phyloP scores from a whole-genome alignment of 2,888 invertebrate species.

The Spilosoma lubricipeda region DNA sequence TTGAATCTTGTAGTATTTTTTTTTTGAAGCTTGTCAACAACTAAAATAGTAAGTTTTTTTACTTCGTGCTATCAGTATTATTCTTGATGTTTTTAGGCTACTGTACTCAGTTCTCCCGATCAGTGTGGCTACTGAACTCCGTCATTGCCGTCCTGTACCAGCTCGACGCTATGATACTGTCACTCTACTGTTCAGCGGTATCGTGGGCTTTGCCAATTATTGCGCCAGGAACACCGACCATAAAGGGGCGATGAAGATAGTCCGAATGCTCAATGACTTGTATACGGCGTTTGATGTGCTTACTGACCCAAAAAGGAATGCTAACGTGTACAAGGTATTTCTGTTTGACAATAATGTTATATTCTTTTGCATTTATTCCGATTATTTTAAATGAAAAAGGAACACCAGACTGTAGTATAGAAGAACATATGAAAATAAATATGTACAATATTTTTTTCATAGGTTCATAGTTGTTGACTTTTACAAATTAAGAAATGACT shows the following conservation, averaged over 20 bases:
- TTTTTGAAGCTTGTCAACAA: no score
- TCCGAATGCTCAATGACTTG: conserved; percentile 96
- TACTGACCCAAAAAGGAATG: conserved; percentile 96
- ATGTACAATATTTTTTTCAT: no score
- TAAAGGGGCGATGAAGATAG: conserved; percentile 98
- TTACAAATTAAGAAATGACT: no score
- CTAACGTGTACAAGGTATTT: conserved; percentile 96
- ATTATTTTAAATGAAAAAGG: background rate
- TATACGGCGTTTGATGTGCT: conserved; percentile 98
- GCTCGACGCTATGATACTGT: conserved; percentile 95
- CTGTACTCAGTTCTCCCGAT: conserved; percentile 97
- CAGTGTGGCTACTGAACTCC: conserved; percentile 97
- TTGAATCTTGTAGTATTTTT: no score
- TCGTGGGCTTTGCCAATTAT: conserved; percentile 95
- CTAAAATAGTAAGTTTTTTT: background rate
- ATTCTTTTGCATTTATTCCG: background rate
- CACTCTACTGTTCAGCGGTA: conserved; percentile 96
- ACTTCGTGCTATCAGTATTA: background rate
- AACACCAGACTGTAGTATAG: no score
- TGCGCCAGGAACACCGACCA: conserved; percentile 96
- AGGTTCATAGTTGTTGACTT: no score
- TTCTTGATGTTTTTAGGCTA: conserved; percentile 86
- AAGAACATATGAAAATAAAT: no score
- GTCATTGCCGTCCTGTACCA: conserved; percentile 96
- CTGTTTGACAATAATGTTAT: background rate